Evolutionary conservation across 2,888 invertebrate species (phyloP), one percentile per base, ranked within the genome.

Genomic region (Metellina segmentata): DNA sequence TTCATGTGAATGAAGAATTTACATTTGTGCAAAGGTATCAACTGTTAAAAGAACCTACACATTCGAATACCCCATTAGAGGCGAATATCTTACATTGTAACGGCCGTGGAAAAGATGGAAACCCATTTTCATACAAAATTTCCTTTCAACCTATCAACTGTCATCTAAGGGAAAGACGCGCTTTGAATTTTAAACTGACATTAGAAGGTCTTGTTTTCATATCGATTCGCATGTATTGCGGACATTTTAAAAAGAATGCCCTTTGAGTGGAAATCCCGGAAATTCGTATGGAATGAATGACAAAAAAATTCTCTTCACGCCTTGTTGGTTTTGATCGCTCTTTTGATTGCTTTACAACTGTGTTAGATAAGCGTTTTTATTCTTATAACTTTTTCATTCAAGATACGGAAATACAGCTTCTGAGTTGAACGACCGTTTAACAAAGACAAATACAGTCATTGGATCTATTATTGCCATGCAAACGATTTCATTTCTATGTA

Each of bases 351-450:
- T 52, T 53, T 82, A 82, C 83, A 53, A 53, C 48, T 34, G 61
- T 0, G 82, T 51, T 34, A 70, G 71, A 51, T 16, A 82, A 49
- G 49, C 8, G 16, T 4, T 19, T 6, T 79, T 79, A 53, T 79
- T 72, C 52, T 53, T 34, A 48, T 5, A 19, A 20, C 34, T 74
- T 74, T 74, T 52, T 8, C 7, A 34, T 61, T 48, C 13, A 83
- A 83, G 19, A 51, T 72, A 52, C 82, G 82, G 82, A 83, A 83
- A 72, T 72, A 11, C 72, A 13, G 52, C 52, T 61, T 16, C 51
- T 19, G n/a, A 74, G 83, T 85, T 85, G 74, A 74, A 85, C n/a
- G 83, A 53, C 83, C 83, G 53, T 48, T 75, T n/a, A 53, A 85
- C 53, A 52, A 85, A 85, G 83, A 74, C 34, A 34, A 34, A 34